Conservation (phyloP, 2,113 vertebrate species). For the Lepus timidus region DNA sequence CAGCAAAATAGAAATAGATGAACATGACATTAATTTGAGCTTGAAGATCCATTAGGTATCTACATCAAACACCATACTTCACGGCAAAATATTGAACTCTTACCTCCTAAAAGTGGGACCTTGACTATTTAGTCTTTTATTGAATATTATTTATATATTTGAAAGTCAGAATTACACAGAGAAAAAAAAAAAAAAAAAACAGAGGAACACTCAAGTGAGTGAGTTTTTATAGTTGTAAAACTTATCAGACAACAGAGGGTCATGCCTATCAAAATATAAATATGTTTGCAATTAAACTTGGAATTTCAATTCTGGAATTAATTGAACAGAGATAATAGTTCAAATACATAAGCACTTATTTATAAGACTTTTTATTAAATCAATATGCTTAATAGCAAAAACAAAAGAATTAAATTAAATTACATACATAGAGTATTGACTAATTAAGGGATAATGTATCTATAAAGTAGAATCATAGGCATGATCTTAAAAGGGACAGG, state of each 20-base stretch:
- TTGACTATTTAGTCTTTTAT: too few relatives aligned
- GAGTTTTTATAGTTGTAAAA: slow-evolving; percentile 51
- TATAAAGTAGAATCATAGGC: background rate
- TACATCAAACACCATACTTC: too few relatives aligned
- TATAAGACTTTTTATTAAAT: slow-evolving; percentile 6
- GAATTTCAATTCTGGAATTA: slow-evolving; percentile 44
- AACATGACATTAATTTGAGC: too few relatives aligned
- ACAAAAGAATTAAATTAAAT: slow-evolving; percentile 9
- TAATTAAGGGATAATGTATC: background rate
- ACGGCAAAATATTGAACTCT: too few relatives aligned
- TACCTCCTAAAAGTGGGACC: too few relatives aligned
- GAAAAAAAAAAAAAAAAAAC: too few relatives aligned
- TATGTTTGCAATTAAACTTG: slow-evolving; percentile 19
- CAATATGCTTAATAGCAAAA: slow-evolving; percentile 17
- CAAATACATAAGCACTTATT: slow-evolving; percentile 19
- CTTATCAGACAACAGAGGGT: background rate
- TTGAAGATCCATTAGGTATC: too few relatives aligned
- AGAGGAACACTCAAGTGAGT: background rate
- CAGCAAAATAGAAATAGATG: too few relatives aligned
- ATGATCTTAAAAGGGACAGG: background rate
- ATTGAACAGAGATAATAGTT: slow-evolving; percentile 14
- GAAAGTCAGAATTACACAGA: too few relatives aligned
- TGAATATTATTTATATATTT: too few relatives aligned
- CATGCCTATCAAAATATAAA: slow-evolving; percentile 37
- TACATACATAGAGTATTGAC: background rate